These are phyloP conservation scores for Illadopsis cleaveri DNA, from an alignment of 2,113 vertebrate genomes.

Conservation along the genomic window DNA sequence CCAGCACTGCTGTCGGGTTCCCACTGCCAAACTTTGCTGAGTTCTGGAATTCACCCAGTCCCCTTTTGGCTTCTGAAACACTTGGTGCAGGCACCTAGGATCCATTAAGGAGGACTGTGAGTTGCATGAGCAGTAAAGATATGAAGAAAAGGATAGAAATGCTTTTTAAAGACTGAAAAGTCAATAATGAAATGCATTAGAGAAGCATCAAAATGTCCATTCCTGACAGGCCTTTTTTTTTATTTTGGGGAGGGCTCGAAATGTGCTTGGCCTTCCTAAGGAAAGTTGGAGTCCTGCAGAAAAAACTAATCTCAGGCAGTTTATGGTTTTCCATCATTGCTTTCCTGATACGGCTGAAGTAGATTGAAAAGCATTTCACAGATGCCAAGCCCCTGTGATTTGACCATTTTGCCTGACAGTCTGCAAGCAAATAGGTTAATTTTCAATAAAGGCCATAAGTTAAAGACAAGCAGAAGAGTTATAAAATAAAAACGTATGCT, in stretches of 20 bases:
- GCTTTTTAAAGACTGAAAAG: not conserved
- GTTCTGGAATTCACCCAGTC: not conserved
- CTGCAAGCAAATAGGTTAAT: not conserved
- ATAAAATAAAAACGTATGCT: not conserved
- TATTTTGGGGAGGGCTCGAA: not conserved
- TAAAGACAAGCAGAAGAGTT: constrained; percentile 40
- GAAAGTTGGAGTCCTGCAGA: not conserved
- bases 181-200: not conserved
- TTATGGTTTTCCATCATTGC: constrained; percentile 1
- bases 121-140: not conserved
- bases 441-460: constrained; percentile 33
- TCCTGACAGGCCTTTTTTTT: not conserved
- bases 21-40: not conserved
- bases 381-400: not conserved
- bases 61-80: not conserved
- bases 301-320: constrained; percentile 3
- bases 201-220: not conserved
- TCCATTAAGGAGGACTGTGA: not conserved
- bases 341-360: not conserved
- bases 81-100: not conserved
- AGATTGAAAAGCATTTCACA: not conserved
- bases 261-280: not conserved
- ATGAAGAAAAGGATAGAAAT: not conserved
- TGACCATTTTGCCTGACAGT: not conserved
- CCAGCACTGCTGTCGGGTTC: fast-evolving